Percentiles rank a stretch among this genome's conserved stretches.
These are phyloP conservation scores for Actinostola sp. DNA, from an alignment of 92 coral and sea anemone genomes.

Conservation along the genomic window DNA sequence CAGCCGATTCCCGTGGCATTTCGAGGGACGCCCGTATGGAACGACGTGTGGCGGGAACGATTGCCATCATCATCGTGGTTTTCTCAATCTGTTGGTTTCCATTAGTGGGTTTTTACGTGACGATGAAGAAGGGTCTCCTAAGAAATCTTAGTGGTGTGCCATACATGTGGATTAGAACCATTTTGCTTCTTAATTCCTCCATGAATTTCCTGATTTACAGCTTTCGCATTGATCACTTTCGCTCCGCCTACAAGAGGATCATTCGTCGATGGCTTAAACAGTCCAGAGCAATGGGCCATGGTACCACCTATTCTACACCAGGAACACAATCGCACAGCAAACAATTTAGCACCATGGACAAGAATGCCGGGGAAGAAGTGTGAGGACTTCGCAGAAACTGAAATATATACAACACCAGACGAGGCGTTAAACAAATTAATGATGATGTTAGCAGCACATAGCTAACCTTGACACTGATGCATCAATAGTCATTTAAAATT, in stretches of 20 bases:
- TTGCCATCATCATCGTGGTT: conserved; percentile 31
- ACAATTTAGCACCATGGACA: conserved; percentile 9
- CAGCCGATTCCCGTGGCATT: neutral
- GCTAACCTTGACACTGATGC: too few relatives aligned
- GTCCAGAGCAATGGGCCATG: conserved; percentile 5
- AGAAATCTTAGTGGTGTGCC: conserved; percentile 21
- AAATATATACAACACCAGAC: too few relatives aligned
- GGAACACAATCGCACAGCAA: neutral
- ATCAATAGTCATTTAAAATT: too few relatives aligned
- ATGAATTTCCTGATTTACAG: conserved; percentile 48
- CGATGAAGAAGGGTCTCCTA: conserved; percentile 22
- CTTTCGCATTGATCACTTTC: conserved; percentile 35
- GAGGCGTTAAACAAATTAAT: too few relatives aligned
- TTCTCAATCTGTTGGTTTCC: conserved; percentile 47
- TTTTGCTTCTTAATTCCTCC: conserved; percentile 53
- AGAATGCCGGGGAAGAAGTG: neutral
- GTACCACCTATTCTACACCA: neutral
- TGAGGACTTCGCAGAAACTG: neutral
- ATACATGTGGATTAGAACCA: conserved; percentile 49
- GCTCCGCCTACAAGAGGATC: conserved; percentile 32
- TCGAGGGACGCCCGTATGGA: conserved; percentile 22
- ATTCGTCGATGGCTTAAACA: conserved; percentile 10
- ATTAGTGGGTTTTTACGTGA: conserved; percentile 24
- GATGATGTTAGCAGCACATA: too few relatives aligned
- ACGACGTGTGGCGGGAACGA: conserved; percentile 35